A percentile compares a stretch with the other conserved stretches of the same genome.
Conservation (phyloP, 1,140 invertebrate species). For the Adelges cooleyi region DNA sequence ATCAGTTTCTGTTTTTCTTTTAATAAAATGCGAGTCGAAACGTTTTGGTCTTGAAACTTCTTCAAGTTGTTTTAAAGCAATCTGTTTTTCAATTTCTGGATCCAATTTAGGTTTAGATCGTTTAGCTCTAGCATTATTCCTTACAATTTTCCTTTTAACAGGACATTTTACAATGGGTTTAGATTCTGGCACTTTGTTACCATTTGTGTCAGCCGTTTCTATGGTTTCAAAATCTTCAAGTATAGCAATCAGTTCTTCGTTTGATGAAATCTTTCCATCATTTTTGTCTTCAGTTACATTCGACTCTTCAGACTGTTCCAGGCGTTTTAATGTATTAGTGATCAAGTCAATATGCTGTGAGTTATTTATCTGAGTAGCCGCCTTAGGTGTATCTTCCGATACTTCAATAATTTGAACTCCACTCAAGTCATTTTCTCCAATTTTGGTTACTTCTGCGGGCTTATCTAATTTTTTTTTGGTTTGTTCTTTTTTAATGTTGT, state of each 20-base stretch:
- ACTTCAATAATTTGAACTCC: neutral
- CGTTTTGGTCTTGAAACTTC: slow-evolving; percentile 37
- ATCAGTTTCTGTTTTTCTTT: slow-evolving; percentile 10
- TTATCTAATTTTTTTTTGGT: neutral
- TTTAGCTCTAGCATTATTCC: slow-evolving; percentile 10
- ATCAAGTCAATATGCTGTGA: slow-evolving; percentile 14
- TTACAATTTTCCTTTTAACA: slow-evolving; percentile 4
- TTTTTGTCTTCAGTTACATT: slow-evolving; percentile 9
- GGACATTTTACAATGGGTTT: neutral
- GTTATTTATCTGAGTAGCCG: neutral
- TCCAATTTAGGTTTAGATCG: slow-evolving; percentile 34
- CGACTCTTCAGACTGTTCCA: slow-evolving; percentile 3
- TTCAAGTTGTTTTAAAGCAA: slow-evolving; percentile 44
- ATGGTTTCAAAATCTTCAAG: slow-evolving; percentile 17
- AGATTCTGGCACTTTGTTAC: neutral
- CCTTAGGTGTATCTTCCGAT: neutral
- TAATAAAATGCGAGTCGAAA: slow-evolving; percentile 29
- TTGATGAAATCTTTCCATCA: slow-evolving; percentile 14
- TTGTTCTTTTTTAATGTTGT: neutral
- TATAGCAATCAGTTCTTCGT: slow-evolving; percentile 23
- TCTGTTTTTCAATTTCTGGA: slow-evolving; percentile 40
- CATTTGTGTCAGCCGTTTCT: slow-evolving; percentile 8
- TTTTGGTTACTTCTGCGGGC: neutral
- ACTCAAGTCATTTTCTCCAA: neutral
- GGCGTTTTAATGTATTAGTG: neutral